Evolutionary conservation across 2,888 invertebrate species (phyloP).

Genomic region (Gymnoscelis rufifasciata): DNA sequence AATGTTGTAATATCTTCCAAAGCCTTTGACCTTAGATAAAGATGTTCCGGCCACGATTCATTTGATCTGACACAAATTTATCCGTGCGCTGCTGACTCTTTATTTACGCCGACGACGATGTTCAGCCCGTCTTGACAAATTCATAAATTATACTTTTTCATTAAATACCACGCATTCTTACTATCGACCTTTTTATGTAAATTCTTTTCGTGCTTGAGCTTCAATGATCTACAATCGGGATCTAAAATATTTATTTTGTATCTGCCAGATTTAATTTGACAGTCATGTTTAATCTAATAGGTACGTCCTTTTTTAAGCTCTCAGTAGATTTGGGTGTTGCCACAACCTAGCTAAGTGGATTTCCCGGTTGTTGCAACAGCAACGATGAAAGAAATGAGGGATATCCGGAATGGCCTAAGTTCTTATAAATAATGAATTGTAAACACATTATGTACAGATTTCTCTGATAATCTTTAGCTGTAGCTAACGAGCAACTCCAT

Average conservation of each 20-base stretch:
- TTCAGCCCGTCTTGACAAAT: constrained; percentile 77
- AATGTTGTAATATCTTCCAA: too few relatives aligned
- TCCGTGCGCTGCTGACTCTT: constrained; percentile 66
- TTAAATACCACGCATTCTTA: constrained; percentile 57
- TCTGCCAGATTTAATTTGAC: constrained; percentile 29
- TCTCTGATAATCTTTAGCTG: constrained; percentile 63
- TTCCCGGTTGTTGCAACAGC: constrained; percentile 65
- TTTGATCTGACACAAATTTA: constrained; percentile 79
- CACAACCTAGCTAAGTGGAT: constrained; percentile 64
- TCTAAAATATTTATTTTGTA: background rate
- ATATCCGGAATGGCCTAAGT: constrained; percentile 1
- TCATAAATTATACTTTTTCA: constrained; percentile 77
- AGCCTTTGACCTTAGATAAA: background rate
- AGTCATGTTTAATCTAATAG: constrained; percentile 23
- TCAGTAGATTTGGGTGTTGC: constrained; percentile 36
- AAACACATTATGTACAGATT: constrained; percentile 60
- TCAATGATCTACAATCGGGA: background rate
- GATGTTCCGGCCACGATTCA: constrained; percentile 59
- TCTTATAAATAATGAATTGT: constrained; percentile 51
- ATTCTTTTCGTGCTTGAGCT: background rate
- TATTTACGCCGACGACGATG: constrained; percentile 70
- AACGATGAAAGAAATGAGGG: background rate
- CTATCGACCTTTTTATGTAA: constrained; percentile 35
- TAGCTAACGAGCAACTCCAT: constrained; percentile 66
- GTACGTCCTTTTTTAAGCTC: constrained; percentile 32